Base-by-base conservation (phyloP, 1,140 invertebrate species). In the Lepidotrigona ventralis region DNA sequence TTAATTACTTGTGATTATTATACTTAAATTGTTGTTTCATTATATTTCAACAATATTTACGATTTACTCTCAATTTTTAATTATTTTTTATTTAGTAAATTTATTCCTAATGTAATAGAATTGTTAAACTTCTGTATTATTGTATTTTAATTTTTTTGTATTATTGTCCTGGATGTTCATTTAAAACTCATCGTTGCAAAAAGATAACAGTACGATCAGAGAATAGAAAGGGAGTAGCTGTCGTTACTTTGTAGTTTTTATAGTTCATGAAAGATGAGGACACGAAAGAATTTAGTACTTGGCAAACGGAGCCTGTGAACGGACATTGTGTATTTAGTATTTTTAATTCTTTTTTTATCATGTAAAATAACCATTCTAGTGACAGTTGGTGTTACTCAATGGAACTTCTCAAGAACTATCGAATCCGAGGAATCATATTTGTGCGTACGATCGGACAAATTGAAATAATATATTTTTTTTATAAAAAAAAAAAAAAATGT, bases 241-340 rank as follows among this genome's bases (percentile, higher is more conserved):
- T 68, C 53, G 51, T 69, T 82, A 15, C 54, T 77, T 21, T 78
- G 12, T 46, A 53, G 39, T 70, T 78, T n/a, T 46, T 33, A 60
- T 70, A 58, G 53, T 78, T 60, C 33, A 39, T 77, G 74, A 53
- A 9, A 58, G 26, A 69, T 56, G 54, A 46, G 11, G 21, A 46
- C 39, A 46, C 39, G 39, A 46, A 8, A 46, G 12, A 70, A 53
- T 39, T 56, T 51, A 33, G 39, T 53, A 60, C 33, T 60, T 60
- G 12, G n/a, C 26, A 58, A 33, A 70, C 56, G 2, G 64, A 70
- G 19, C 4, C 58, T 1, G 19, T 26, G 33, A 46, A 17, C 3
- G 5, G 54, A 15, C 14, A 58, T 58, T 70, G n/a, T n/a, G n/a
- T n/a, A 12, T 23, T 1, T 26, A 12, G n/a, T 19, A 5, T 72